Conservation (phyloP, 2,888 invertebrate genomes). For the Drosophila neoperkinsi region DNA sequence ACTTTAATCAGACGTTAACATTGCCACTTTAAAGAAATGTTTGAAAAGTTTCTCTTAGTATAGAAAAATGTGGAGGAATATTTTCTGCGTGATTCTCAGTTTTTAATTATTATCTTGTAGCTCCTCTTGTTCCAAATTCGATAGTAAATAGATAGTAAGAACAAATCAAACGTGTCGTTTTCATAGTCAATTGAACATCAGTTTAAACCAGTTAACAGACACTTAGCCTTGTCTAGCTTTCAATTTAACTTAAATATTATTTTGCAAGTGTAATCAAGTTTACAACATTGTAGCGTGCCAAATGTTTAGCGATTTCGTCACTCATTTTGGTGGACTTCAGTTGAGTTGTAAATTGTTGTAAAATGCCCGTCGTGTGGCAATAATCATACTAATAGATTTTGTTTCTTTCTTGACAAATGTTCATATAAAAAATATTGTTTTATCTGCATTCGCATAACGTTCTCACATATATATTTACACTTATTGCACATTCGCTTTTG, state of each 20-base stretch:
- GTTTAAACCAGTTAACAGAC: conserved; percentile 31
- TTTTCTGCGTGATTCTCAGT: not conserved
- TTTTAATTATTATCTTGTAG: conserved; percentile 9
- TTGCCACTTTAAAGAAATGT: conserved; percentile 60
- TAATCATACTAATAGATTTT: conserved; percentile 16
- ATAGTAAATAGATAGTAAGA: conserved; percentile 18
- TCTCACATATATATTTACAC: conserved; percentile 16
- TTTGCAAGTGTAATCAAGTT: conserved; percentile 17
- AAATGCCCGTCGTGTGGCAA: conserved; percentile 41
- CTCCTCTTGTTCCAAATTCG: not conserved
- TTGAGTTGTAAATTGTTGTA: not conserved
- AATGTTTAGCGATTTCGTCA: conserved; percentile 59
- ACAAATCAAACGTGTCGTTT: conserved; percentile 8
- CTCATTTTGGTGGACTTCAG: not conserved
- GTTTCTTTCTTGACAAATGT: not conserved
- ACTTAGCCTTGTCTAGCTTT: conserved; percentile 26
- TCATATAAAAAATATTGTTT: conserved; percentile 6
- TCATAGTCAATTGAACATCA: conserved; percentile 17
- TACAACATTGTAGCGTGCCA: conserved; percentile 46
- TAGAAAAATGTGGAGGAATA: not conserved
- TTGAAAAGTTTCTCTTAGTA: not conserved
- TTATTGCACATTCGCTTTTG: conserved; percentile 35
- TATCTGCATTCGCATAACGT: conserved; percentile 8
- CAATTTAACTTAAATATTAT: conserved; percentile 9
- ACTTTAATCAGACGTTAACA: conserved; percentile 35